phyloP scores from a whole-genome alignment of 2,797 vertebrate genomes.

The Miichthys miiuy region DNA sequence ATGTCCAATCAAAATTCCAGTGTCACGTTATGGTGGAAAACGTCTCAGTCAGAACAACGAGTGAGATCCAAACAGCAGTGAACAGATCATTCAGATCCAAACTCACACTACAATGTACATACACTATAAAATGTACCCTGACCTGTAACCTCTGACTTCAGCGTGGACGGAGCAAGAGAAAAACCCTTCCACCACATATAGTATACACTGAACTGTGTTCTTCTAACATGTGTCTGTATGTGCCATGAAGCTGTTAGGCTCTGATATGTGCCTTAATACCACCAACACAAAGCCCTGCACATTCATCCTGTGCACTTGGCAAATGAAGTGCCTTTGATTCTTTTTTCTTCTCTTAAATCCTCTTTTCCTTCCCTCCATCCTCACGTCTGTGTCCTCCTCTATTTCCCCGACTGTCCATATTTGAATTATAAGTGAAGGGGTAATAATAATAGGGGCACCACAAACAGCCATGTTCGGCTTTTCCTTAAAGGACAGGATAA shows the following conservation, averaged over 20 bases:
- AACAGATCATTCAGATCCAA: background rate
- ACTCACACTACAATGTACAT: background rate
- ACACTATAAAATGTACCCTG: background rate
- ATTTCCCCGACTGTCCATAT: conserved; percentile 69
- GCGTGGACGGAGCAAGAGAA: background rate
- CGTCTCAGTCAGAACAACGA: conserved; percentile 4
- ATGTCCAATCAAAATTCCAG: background rate
- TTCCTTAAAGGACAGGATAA: conserved; percentile 87
- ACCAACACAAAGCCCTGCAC: conserved; percentile 14
- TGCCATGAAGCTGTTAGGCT: conserved; percentile 18
- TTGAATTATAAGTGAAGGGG: conserved; percentile 78
- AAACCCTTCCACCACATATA: background rate
- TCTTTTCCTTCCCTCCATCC: conserved; percentile 24
- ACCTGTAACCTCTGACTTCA: conserved; percentile 14
- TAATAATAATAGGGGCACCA: conserved; percentile 78
- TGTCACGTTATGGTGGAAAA: background rate
- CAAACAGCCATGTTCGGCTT: conserved; percentile 77
- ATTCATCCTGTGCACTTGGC: conserved; percentile 18
- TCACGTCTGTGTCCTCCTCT: conserved; percentile 45
- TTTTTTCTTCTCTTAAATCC: conserved; percentile 43
- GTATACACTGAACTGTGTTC: background rate
- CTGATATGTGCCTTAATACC: conserved; percentile 11
- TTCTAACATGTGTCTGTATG: conserved; percentile 11
- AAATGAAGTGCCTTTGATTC: conserved; percentile 44
- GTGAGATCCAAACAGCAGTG: background rate